Base-by-base conservation (phyloP, 1,140 invertebrate species). In the Euura lappo region DNA sequence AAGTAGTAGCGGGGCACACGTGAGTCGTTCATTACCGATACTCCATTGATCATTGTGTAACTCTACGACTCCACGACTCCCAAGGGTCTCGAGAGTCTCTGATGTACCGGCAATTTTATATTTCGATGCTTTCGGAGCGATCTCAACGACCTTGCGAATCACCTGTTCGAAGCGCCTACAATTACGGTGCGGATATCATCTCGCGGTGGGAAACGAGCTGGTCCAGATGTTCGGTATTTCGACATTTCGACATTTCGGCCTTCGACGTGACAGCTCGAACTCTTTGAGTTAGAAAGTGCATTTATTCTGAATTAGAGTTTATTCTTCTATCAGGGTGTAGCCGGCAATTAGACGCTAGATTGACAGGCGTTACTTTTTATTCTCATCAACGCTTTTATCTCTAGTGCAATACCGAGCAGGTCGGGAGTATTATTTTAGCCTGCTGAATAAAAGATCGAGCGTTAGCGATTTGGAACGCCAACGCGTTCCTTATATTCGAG, bases 41-140 rank as follows among this genome's bases (percentile, higher is more conserved):
- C 51, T 60, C 51, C 8, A 60, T 60, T 60, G 51, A 60, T 60
- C 51, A 60, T 60, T 60, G 13, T 60, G 13, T 60, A 60, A 60
- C 13, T n/a, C 13, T 5, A 60, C 51, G 3, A 8, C 3, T 60
- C 3, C 51, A 60, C 51, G 5, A 60, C 8, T 60, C 51, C 13
- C 51, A 6, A n/a, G 51, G 51, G 51, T 60, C 3, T 60, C 51
- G 8, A 6, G 10, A 60, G 28, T 28, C 28, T 28, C 28, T 28
- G 28, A 28, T 28, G 28, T 28, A 28, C 28, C 6, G 51, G 3
- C 51, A 8, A 60, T 11, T 60, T 60, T 60, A 60, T n/a, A 60
- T 6, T 60, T 60, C 51, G 13, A 28, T 28, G 28, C 28, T 28
- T 28, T 28, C 28, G 28, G 28, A 28, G 28, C 28, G 28, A 28